Percentiles rank a stretch among this genome's conserved stretches.
Conservation (phyloP, 2,797 vertebrate species). For the Liparis tanakae region DNA sequence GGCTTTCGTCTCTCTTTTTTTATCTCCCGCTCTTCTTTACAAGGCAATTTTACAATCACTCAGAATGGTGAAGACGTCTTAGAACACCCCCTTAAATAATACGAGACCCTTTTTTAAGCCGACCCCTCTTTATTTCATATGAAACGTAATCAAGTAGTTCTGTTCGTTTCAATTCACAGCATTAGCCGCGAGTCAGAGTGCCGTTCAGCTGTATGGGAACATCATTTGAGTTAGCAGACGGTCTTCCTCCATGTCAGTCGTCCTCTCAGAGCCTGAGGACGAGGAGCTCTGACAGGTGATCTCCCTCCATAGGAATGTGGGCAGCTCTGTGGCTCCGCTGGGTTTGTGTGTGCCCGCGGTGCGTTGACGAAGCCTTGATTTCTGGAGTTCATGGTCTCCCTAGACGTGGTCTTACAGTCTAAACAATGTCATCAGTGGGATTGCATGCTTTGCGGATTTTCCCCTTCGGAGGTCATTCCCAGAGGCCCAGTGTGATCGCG, state of each 20-base stretch:
- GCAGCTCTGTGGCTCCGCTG: constrained; percentile 48
- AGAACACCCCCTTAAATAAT: too few relatives aligned
- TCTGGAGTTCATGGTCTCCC: constrained; percentile 48
- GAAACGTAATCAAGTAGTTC: too few relatives aligned
- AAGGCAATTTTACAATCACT: not conserved
- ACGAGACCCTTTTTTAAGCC: too few relatives aligned
- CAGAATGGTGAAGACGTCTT: not conserved
- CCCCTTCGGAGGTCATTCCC: constrained; percentile 35
- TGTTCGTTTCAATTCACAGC: too few relatives aligned
- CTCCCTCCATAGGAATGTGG: constrained; percentile 61
- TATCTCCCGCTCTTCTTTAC: not conserved
- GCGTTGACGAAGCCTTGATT: constrained; percentile 52
- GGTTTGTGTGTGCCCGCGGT: constrained; percentile 47
- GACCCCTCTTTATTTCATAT: too few relatives aligned
- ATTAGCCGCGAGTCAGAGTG: too few relatives aligned
- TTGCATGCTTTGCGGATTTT: constrained; percentile 40
- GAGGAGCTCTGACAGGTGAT: constrained; percentile 59
- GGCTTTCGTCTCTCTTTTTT: constrained; percentile 1
- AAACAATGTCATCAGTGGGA: constrained; percentile 55
- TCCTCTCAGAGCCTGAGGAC: constrained; percentile 33
- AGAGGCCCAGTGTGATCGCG: constrained; percentile 26
- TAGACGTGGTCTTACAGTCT: constrained; percentile 42
- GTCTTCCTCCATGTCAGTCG: not conserved
- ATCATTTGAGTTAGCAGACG: not conserved
- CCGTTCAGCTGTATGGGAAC: too few relatives aligned